Base-by-base conservation (phyloP, 2,797 vertebrate species). In the Catharus ustulatus region DNA sequence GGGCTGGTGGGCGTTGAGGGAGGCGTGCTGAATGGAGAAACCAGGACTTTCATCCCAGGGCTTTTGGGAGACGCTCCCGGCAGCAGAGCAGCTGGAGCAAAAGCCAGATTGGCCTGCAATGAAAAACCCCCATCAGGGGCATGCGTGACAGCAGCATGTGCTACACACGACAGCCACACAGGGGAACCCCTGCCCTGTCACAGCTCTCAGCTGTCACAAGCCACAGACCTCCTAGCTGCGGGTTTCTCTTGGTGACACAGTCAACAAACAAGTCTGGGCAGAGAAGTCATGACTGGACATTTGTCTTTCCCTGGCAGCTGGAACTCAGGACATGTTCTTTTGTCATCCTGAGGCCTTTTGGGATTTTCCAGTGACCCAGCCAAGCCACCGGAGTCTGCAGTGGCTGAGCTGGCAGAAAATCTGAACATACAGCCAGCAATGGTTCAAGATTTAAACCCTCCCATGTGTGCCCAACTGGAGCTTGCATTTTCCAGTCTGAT, bases 1-100 rank as follows among this genome's bases (percentile, higher is more conserved):
- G 98, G 98, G 82, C 98, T 98, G 94, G 89, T 96, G 73, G 98
- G 98, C 0, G 98, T 98, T 11, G 98, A 98, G 10, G 98, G 97
- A 7, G 98, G 98, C 1, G 98, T 98, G 64, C 95, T 87, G 91
- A 98, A 98, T 0, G 98, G 98, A 8, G 97, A 98, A 42, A 97
- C 95, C 90, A 94, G 57, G 32, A 62, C 73, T 90, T 98, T 98
- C 68, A 98, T 36, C 30, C 98, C 98, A 3, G 98, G 98, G 75
- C 98, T 98, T 93, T 98, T 98, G 62, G 98, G 98, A 15, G 97
- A 98, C 42, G 91, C 96, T 36, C 97, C 98, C 0, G 98, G 98
- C 55, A 98, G 93, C 62, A 98, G 93, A 59, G 97, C 95, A 13
- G 96, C 87, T n/a, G 98, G 98, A 77, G 97, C 88, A 63, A 98